Evolutionary conservation across 2,113 vertebrate species (phyloP), one percentile per base, ranked within the genome.

Genomic region (Xenopus tropicalis): DNA sequence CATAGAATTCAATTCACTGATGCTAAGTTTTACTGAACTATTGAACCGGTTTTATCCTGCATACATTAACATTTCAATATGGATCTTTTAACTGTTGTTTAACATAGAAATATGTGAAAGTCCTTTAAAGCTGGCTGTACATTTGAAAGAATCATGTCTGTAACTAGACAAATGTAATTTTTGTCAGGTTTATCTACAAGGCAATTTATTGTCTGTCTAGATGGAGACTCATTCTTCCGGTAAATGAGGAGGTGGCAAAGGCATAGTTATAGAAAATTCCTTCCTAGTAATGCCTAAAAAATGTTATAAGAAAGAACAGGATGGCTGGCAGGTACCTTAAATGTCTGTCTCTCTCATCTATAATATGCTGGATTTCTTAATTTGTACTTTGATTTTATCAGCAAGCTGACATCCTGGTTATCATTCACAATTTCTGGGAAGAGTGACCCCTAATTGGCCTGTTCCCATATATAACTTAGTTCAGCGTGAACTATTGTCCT

Each of bases 81-180:
- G 29, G 25, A 72, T 56, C 48, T 72, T 72, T 65, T 72, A 72
- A 44, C 70, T 65, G 70, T 72, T 72, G n/a, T 56, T 72, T 64
- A 64, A 72, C 46, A 64, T 64, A 64, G 70, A 72, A 72, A 72
- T 72, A 72, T 72, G 70, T 43, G 70, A 64, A 72, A 64, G 61
- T 56, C 61, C 70, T 72, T 72, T 72, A 37, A 72, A 64, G 42
- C 12, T 17, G 48, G 21, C 29, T 63, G 16, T 64, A 65, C 61
- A 65, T 72, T 63, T 64, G 13, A 22, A 72, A 72, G 46, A 72
- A 63, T 54, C 17, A 72, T 64, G 25, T 23, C 69, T 51, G 25
- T 62, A 71, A 37, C 29, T 37, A 37, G 29, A 51, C 69, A 62
- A 61, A 9, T 62, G 19, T 51, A 71, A 62, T 37, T 63, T 62